These are phyloP conservation scores for Cylindroiulus punctatus DNA, from an alignment of 2,888 invertebrate species.

Conservation along the genomic window DNA sequence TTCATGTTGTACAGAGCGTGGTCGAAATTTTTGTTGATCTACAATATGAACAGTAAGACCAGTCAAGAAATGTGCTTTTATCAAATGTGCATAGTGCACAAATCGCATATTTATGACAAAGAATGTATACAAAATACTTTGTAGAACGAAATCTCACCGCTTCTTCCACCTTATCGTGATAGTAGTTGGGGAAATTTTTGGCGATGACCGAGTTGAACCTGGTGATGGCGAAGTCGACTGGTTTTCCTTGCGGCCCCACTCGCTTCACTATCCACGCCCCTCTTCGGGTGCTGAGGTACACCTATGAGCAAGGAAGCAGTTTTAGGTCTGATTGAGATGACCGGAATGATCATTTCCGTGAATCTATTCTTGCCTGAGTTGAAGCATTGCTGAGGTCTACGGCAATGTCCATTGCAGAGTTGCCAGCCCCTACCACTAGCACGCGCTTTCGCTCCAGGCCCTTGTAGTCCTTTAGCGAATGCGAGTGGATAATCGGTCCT, in stretches of 20 bases:
- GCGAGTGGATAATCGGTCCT: constrained; percentile 63
- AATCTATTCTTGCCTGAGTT: neutral
- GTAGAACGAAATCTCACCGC: neutral
- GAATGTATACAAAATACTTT: no score
- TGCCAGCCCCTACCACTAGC: constrained; percentile 67
- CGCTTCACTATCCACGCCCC: constrained; percentile 68
- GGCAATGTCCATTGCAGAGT: constrained; percentile 68
- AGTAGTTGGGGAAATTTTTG: constrained; percentile 40
- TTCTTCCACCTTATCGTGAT: neutral
- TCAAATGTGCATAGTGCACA: no score
- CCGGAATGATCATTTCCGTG: no score
- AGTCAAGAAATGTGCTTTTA: no score
- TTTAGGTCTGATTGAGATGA: no score
- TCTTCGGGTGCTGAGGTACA: constrained; percentile 66
- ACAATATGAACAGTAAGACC: neutral
- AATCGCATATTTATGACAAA: no score
- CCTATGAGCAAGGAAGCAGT: constrained; percentile 58
- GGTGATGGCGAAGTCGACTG: constrained; percentile 20
- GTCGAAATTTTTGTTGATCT: constrained; percentile 64
- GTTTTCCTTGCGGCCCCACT: constrained; percentile 60
- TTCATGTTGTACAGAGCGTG: constrained; percentile 66
- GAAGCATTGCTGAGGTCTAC: constrained; percentile 46
- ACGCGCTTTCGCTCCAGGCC: constrained; percentile 65
- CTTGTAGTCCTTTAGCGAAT: constrained; percentile 62
- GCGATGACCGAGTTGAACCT: neutral